phyloP scores from a whole-genome alignment of 2,113 vertebrate genomes.

The Canis aureus region DNA sequence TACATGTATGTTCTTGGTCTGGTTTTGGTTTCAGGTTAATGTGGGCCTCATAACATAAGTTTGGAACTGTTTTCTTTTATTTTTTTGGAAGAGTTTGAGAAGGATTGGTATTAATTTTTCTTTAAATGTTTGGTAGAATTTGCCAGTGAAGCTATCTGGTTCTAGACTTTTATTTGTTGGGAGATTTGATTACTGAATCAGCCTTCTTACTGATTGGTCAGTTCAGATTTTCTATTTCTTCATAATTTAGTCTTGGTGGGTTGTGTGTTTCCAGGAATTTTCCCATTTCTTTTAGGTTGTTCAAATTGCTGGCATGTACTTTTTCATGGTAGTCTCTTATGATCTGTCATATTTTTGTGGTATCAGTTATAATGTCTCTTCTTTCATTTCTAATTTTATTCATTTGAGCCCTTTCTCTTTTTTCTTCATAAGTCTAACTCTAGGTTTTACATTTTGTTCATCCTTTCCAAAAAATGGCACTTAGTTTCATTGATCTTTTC shows the following conservation, averaged over 20 bases:
- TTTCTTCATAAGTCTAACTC: background rate
- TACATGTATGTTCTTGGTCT: background rate
- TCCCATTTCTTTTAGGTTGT: background rate
- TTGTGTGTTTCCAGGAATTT: background rate
- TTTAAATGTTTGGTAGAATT: background rate
- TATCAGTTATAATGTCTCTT: background rate
- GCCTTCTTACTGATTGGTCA: background rate
- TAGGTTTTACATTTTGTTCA: background rate
- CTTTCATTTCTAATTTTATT: background rate
- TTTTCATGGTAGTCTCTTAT: background rate
- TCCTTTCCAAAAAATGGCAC: background rate
- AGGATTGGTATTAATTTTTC: background rate
- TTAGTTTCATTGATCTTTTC: background rate
- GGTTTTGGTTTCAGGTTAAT: background rate
- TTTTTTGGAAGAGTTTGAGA: background rate
- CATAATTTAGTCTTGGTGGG: background rate
- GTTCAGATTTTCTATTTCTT: background rate
- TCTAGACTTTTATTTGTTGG: background rate
- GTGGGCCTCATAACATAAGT: background rate
- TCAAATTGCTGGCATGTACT: background rate
- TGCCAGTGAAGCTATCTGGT: background rate
- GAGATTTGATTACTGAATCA: background rate
- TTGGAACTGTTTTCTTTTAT: background rate
- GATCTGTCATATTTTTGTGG: background rate
- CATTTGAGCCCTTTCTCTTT: background rate